Conservation (phyloP, 2,113 vertebrate species). For the Tringa solitaria region DNA sequence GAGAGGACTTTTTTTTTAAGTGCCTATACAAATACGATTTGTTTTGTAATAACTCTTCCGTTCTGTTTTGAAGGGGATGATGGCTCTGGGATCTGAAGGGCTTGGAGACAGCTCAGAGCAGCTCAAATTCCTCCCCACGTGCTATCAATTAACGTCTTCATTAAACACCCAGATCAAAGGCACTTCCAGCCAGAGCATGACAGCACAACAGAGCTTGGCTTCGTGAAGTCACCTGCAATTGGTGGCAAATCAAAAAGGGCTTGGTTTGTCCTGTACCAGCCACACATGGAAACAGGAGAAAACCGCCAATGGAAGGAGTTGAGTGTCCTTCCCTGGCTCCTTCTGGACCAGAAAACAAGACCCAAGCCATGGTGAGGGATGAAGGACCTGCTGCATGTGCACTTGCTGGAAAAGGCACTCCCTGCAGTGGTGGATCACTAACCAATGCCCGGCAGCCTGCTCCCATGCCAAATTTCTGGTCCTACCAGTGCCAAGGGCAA, state of each 20-base stretch:
- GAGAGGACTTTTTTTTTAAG: constrained; percentile 34
- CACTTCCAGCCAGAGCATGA: constrained; percentile 43
- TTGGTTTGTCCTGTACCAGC: constrained; percentile 4
- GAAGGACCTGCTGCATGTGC: background rate
- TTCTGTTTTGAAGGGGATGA: constrained; percentile 59
- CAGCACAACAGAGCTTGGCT: background rate
- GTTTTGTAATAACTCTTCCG: constrained; percentile 65
- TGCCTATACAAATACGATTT: constrained; percentile 57
- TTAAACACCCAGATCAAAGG: constrained; percentile 70
- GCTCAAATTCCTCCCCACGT: constrained; percentile 57
- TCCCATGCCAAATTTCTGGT: background rate
- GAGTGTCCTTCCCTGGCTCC: background rate
- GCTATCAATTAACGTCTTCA: constrained; percentile 70
- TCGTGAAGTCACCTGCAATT: background rate
- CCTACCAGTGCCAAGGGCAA: background rate
- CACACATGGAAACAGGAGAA: background rate
- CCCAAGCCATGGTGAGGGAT: too few relatives aligned
- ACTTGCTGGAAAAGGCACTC: background rate
- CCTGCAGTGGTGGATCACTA: background rate
- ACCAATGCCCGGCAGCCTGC: background rate
- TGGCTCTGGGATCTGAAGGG: constrained; percentile 54
- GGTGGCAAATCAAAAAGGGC: background rate
- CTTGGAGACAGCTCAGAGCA: constrained; percentile 21
- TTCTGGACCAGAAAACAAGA: background rate
- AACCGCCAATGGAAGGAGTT: background rate